A percentile compares a stretch with the other conserved stretches of the same genome.
These are phyloP conservation scores for Bombus sibiricus DNA, from an alignment of 1,140 invertebrate species.

Conservation along the genomic window DNA sequence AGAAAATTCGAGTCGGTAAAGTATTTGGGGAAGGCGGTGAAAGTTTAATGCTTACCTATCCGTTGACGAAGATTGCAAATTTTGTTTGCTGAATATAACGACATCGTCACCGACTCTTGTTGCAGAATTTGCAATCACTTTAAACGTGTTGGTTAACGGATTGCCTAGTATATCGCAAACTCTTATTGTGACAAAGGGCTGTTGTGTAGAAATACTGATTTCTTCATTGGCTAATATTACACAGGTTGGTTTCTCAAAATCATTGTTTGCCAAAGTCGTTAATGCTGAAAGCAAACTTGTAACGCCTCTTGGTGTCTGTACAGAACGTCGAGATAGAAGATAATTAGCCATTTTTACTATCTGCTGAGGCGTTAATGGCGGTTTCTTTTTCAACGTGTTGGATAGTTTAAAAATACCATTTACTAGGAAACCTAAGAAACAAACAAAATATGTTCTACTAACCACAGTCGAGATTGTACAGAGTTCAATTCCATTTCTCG, in stretches of 20 bases:
- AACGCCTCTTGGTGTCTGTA: constrained; percentile 92
- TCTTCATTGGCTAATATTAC: constrained; percentile 90
- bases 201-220: constrained; percentile 87
- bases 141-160: constrained; percentile 84
- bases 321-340: constrained; percentile 93
- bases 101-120: constrained; percentile 89
- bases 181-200: constrained; percentile 88
- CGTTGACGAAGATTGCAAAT: constrained; percentile 81
- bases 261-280: constrained; percentile 87
- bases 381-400: constrained; percentile 87
- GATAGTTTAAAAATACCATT: constrained; percentile 90
- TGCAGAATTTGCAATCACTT: constrained; percentile 89
- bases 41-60: constrained; percentile 83
- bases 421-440: constrained; percentile 85
- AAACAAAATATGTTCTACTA: background rate
- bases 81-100: constrained; percentile 88
- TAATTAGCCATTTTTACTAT: constrained; percentile 96
- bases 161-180: constrained; percentile 94
- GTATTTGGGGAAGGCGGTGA: constrained; percentile 70
- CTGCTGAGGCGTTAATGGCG: constrained; percentile 90
- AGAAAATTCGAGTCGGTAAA: constrained; percentile 74
- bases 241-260: constrained; percentile 88
- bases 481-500: background rate
- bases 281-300: constrained; percentile 91
- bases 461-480: background rate